Percentiles rank a stretch among this genome's conserved stretches.
These are phyloP conservation scores for Choloepus didactylus DNA, from an alignment of 2,797 vertebrate genomes.

Conservation along the genomic window DNA sequence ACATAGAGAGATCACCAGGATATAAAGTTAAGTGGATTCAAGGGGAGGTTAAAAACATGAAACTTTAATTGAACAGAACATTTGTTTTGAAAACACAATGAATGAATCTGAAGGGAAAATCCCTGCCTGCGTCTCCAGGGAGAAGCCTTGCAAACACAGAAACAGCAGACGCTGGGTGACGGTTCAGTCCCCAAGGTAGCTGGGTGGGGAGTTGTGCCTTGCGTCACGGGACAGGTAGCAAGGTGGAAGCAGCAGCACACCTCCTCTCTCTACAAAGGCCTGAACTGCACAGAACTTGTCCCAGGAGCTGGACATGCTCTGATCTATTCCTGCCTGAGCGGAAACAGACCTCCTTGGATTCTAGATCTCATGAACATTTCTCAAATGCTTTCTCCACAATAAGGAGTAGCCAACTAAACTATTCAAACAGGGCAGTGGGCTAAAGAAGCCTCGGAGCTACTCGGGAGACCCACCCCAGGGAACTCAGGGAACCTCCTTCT, in stretches of 20 bases:
- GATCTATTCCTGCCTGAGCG: fast-evolving
- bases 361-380: not conserved
- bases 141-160: not conserved
- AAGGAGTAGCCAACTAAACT: not conserved
- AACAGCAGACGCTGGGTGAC: fast-evolving
- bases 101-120: not conserved
- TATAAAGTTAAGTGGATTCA: not conserved
- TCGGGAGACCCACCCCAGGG: not conserved
- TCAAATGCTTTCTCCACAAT: not conserved
- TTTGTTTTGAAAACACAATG: not conserved
- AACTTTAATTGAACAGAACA: slow-evolving; percentile 38
- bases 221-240: fast-evolving
- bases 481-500: not conserved
- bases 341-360: not conserved
- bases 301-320: not conserved
- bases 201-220: no score
- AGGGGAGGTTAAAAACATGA: not conserved
- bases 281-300: not conserved
- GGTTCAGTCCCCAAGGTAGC: not conserved
- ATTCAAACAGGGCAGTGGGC: not conserved
- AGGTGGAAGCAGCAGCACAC: fast-evolving
- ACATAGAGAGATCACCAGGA: not conserved
- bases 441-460: not conserved
- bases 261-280: not conserved
- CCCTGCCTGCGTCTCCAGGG: not conserved